Evolutionary conservation across 2,113 vertebrate species (phyloP), one percentile per base, ranked within the genome.

Genomic region (Trogon melanurus): DNA sequence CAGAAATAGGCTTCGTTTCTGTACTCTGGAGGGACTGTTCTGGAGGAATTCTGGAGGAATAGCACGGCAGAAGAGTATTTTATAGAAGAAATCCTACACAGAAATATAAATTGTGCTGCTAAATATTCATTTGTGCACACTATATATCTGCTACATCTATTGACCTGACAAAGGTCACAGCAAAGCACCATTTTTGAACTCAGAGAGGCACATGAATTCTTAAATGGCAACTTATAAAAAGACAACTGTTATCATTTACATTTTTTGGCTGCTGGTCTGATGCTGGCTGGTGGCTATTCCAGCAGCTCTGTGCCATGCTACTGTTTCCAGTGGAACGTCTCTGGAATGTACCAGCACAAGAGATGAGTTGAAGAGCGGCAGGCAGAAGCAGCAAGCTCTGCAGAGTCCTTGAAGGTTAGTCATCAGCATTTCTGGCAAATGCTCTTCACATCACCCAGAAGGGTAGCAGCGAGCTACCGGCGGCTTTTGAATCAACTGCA

Each of bases 401-500:
- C 30, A 60, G 62, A 66, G 11, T 22, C 70, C 69, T 50, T 0
- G 0, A 57, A 89, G 32, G 41, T 76, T 82, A 91, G 66, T 87
- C 86, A 94, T 54, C 58, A 82, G 16, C 80, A 69, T 47, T 88
- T 82, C 75, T 5, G 18, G 76, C 41, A 60, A 71, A 73, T 10
- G 15, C 61, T 70, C 53, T 92, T 60, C 69, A n/a, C 69, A 75
- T 64, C 58, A 41, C 70, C 61, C 70, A 89, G 69, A 69, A 75
- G 65, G 22, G 81, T 19, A 85, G 57, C 50, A 84, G 10, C 11
- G 34, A 85, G 58, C 67, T 89, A 74, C 58, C 26, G 71, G 34
- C 36, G 71, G 34, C 36, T 91, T 95, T 67, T 83, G 58, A 95
- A 91, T 72, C 67, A 93, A 75, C 71, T 79, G 72, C 48, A 51